Base-by-base conservation (phyloP, 1,140 invertebrate genomes). In the Stegodyphus mimosarum region DNA sequence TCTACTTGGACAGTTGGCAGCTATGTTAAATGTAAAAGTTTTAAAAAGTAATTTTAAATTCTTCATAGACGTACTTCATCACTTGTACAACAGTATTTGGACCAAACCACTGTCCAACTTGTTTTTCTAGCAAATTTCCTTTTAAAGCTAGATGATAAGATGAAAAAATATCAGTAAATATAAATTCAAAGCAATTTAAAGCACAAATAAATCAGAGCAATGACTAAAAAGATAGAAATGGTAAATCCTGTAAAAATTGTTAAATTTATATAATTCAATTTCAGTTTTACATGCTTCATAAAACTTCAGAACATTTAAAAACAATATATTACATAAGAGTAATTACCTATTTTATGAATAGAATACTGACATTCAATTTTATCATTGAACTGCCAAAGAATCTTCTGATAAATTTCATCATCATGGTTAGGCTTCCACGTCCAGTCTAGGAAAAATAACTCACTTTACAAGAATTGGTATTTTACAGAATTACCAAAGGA, bases 61-160 rank as follows among this genome's bases (percentile, higher is more conserved):
- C 33, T 3, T 33, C 33, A 33, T 33, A 66, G 1, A 71, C 92
- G 92, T 93, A 98, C 97, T 96, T 98, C 89, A 99, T 92, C 88
- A 98, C 97, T 93, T 99, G 98, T 89, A 97, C 96, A 83, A 99
- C 94, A 71, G 98, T 99, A 91, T 99, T 99, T 51, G 99, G 99
- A 70, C 99, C 98, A 92, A 99, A 99, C 99, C 99, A 99, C 89
- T 98, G 94, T 15, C 98, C 98, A 11, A 99, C 66, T 52, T 52
- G 13, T 18, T 80, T 86, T n/a, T 86, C 85, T 55, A 86, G 51
- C 10, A 81, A 49, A 50, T 52, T 7, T 3, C 85, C 85, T 80
- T 74, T 70, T 11, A 75, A 11, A 52, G 85, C 85, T 86, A 17
- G n/a, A 67, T 18, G 6, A n/a, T 15, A 72, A 72, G 49, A 72